Evolutionary conservation across 2,888 invertebrate species (phyloP).

Genomic region (Nephrotoma appendiculata): DNA sequence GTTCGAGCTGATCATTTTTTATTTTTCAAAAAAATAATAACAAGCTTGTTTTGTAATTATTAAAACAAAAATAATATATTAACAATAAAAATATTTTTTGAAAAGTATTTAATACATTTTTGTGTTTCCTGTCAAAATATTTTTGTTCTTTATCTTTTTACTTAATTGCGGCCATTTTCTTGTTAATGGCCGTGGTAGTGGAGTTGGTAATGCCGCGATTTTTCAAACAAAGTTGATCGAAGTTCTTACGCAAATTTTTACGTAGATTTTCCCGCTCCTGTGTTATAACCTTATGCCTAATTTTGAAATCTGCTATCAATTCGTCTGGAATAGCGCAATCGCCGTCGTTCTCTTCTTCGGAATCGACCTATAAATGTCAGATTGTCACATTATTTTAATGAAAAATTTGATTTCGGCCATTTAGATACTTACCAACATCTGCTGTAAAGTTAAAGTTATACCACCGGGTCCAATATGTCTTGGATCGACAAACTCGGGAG

Average conservation of each 20-base stretch:
- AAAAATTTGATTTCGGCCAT: conserved; percentile 18
- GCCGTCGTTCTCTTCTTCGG: conserved; percentile 60
- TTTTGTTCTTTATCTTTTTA: background rate
- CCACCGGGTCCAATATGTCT: conserved; percentile 1
- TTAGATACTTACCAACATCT: conserved; percentile 53
- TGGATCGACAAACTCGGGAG: conserved; percentile 11
- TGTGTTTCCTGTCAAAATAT: background rate
- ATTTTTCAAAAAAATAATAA: background rate
- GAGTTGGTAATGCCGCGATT: background rate
- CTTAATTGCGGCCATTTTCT: background rate
- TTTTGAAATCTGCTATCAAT: conserved; percentile 76
- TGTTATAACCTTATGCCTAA: conserved; percentile 58
- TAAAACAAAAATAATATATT: background rate
- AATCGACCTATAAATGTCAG: conserved; percentile 18
- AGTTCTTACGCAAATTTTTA: conserved; percentile 66
- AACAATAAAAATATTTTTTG: background rate
- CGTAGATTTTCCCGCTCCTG: conserved; percentile 70
- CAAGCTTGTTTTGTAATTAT: background rate
- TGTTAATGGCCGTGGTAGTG: background rate
- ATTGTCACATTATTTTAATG: background rate
- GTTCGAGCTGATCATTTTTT: background rate
- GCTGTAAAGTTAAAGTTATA: conserved; percentile 41
- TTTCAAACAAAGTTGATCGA: conserved; percentile 54
- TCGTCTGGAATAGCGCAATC: conserved; percentile 71
- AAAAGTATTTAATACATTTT: background rate